Evolutionary conservation across 2,888 invertebrate genomes (phyloP).

Genomic region (Tenthredo livida): DNA sequence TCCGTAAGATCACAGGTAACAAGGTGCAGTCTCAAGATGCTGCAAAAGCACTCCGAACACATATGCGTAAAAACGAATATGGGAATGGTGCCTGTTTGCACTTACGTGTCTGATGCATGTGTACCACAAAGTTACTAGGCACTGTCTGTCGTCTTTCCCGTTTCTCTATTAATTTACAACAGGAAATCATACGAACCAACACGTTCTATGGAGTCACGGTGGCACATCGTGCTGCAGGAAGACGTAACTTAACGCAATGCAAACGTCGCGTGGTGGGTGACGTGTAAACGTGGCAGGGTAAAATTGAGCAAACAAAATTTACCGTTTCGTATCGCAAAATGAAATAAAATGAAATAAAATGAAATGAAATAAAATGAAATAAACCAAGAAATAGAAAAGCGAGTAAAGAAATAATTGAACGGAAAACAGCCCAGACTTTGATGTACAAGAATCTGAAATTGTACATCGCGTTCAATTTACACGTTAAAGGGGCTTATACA

Average conservation of each 20-base stretch:
- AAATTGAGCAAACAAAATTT: not conserved
- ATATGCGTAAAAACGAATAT: not conserved
- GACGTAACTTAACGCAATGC: conserved; percentile 10
- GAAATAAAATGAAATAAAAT: not conserved
- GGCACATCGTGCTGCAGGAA: not conserved
- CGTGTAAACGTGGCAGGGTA: not conserved
- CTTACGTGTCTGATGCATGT: not conserved
- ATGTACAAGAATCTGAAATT: not conserved
- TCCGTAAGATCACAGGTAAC: not conserved
- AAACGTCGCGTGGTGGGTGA: not conserved
- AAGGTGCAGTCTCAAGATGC: not conserved
- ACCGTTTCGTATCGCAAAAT: not conserved
- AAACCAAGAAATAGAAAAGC: not conserved
- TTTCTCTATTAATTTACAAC: conserved; percentile 38
- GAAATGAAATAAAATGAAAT: not conserved
- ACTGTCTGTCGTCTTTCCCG: not conserved
- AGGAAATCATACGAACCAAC: conserved; percentile 31
- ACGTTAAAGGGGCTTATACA: not conserved
- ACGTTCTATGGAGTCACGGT: not conserved
- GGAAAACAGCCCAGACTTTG: not conserved
- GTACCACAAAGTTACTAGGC: conserved; percentile 17
- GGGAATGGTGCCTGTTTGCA: not conserved
- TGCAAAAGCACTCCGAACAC: not conserved
- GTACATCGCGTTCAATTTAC: not conserved
- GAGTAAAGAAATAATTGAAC: not conserved